A percentile compares a stretch with the other conserved stretches of the same genome.
Evolutionary conservation across 2,888 invertebrate genomes (phyloP).

Genomic region (Colletes collaris): DNA sequence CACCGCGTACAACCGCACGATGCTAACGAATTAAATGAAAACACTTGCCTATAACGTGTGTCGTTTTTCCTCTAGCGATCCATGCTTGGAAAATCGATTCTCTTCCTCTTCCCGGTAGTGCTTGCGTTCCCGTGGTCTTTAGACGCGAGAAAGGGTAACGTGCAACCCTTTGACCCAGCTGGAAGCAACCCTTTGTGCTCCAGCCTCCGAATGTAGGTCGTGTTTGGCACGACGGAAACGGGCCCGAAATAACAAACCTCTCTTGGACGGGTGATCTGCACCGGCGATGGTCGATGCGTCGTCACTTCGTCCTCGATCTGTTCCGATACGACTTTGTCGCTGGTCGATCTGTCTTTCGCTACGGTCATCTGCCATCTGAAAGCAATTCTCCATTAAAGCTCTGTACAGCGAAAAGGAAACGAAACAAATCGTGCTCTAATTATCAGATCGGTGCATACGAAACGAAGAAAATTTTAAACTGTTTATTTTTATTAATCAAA

Average conservation of each 20-base stretch:
- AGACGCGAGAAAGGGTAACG: conserved; percentile 71
- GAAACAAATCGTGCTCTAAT: too few species aligned
- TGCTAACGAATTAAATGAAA: background rate
- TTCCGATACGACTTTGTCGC: conserved; percentile 23
- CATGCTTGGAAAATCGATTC: conserved; percentile 67
- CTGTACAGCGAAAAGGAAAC: too few species aligned
- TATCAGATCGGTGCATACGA: too few species aligned
- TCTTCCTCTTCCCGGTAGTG: conserved; percentile 69
- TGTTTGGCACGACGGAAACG: conserved; percentile 73
- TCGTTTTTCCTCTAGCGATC: conserved; percentile 16
- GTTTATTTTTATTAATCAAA: too few species aligned
- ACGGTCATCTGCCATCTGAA: conserved; percentile 78
- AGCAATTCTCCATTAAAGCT: background rate
- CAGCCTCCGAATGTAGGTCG: conserved; percentile 73
- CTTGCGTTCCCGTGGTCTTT: conserved; percentile 65
- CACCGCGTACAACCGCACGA: too few species aligned
- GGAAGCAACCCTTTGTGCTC: conserved; percentile 71
- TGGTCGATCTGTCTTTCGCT: conserved; percentile 64
- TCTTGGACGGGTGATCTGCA: conserved; percentile 39
- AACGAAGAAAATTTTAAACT: too few species aligned
- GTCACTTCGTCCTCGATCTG: background rate
- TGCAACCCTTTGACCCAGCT: conserved; percentile 65
- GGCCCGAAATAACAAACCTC: conserved; percentile 72
- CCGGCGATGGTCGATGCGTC: conserved; percentile 27
- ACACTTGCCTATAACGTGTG: too few species aligned